Conservation (phyloP, 1,140 invertebrate species). For the Elysia chlorotica region DNA sequence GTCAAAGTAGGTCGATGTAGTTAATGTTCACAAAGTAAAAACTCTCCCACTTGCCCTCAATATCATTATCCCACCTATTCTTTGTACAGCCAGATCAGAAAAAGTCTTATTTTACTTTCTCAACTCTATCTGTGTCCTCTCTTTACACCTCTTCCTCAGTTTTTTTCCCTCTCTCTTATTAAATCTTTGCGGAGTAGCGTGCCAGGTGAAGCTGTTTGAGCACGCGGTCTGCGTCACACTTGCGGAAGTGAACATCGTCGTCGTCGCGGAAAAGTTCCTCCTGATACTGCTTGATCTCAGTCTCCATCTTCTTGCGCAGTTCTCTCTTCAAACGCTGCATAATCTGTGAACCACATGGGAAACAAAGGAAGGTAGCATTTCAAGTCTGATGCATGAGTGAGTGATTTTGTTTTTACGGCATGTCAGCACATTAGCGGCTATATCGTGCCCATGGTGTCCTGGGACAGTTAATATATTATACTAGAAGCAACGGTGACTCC, state of each 20-base stretch:
- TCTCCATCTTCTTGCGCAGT: constrained; percentile 59
- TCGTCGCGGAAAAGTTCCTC: constrained; percentile 58
- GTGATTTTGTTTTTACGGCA: background rate
- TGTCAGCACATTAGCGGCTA: background rate
- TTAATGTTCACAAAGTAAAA: too few relatives aligned
- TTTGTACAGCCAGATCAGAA: too few relatives aligned
- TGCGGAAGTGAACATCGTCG: constrained; percentile 58
- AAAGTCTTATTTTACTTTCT: too few relatives aligned
- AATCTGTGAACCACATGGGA: constrained; percentile 32
- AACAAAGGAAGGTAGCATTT: background rate
- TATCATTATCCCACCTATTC: too few relatives aligned
- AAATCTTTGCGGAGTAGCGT: constrained; percentile 40
- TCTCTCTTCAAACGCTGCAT: constrained; percentile 58
- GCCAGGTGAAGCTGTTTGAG: constrained; percentile 54
- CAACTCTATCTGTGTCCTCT: too few relatives aligned
- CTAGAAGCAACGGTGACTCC: too few relatives aligned
- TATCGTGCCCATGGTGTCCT: background rate
- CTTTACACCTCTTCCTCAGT: too few relatives aligned
- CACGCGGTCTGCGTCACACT: constrained; percentile 58
- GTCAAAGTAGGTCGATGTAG: too few relatives aligned
- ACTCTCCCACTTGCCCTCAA: too few relatives aligned
- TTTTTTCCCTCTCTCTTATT: too few relatives aligned
- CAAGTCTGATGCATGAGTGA: background rate
- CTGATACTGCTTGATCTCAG: constrained; percentile 57
- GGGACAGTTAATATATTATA: too few relatives aligned